These are phyloP conservation scores for Opisthograptis luteolata DNA, from an alignment of 2,888 invertebrate species.

Conservation along the genomic window DNA sequence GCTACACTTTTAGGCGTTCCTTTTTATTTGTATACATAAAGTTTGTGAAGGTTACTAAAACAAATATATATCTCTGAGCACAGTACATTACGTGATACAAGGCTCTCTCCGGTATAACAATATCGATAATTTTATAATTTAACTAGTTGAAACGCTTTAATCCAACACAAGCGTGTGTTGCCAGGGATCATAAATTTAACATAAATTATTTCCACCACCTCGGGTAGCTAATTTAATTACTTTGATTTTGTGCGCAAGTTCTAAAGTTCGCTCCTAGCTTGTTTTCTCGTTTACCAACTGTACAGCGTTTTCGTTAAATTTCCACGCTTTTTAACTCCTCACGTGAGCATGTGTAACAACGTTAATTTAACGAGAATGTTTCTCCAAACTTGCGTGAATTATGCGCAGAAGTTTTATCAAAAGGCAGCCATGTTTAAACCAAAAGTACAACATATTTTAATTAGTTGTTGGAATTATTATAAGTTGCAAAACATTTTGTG, in stretches of 20 bases:
- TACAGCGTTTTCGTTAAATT: slow-evolving; percentile 6
- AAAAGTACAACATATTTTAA: no score
- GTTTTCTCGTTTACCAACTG: slow-evolving; percentile 22
- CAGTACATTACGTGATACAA: no score
- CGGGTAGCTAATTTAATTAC: slow-evolving; percentile 21
- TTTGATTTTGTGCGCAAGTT: slow-evolving; percentile 22
- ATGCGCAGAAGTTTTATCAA: slow-evolving; percentile 1
- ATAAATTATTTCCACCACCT: slow-evolving; percentile 18
- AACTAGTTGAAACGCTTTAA: background rate
- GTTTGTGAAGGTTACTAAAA: no score
- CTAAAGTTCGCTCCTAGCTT: slow-evolving; percentile 12
- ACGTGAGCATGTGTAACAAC: slow-evolving; percentile 4
- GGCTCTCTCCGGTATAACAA: no score
- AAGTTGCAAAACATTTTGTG: no score
- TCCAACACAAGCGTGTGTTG: background rate
- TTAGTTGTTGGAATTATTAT: no score
- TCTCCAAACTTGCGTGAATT: no score
- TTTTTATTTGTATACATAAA: no score
- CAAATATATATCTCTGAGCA: no score
- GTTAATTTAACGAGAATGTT: slow-evolving; percentile 2
- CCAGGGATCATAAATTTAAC: slow-evolving; percentile 4
- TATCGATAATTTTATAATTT: no score
- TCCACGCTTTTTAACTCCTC: slow-evolving; percentile 14
- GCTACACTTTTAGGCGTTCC: no score
- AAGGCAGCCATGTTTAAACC: background rate